These are phyloP conservation scores for Coelopa frigida DNA, from an alignment of 1,140 invertebrate genomes.

Conservation along the genomic window DNA sequence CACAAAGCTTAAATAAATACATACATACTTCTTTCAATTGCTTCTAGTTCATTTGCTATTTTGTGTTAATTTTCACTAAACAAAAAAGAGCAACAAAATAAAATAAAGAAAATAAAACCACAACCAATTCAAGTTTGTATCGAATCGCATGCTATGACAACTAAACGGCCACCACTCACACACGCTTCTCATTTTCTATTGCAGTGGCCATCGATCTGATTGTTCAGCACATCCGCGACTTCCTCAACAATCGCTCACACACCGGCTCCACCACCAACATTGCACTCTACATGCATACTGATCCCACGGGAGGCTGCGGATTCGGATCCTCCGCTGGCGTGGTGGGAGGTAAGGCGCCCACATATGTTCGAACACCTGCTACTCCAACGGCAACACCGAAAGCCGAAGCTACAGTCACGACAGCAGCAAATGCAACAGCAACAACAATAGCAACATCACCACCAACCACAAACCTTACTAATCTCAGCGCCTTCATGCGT, in stretches of 20 bases:
- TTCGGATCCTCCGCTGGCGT: conserved; percentile 7
- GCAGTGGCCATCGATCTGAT: conserved; percentile 90
- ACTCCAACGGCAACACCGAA: too few species aligned
- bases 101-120: neutral
- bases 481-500: too few species aligned
- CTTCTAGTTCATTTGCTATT: conserved; percentile 4
- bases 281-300: conserved; percentile 31
- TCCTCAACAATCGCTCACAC: conserved; percentile 52
- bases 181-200: conserved; percentile 26
- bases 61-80: neutral
- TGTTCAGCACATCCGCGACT: conserved; percentile 87
- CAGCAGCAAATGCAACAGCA: too few species aligned
- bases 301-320: conserved; percentile 12
- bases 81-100: neutral
- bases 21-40: too few species aligned
- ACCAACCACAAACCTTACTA: too few species aligned
- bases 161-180: neutral
- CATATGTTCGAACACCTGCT: too few species aligned
- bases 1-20: too few species aligned
- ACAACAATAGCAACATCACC: too few species aligned
- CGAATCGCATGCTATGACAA: neutral
- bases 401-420: too few species aligned
- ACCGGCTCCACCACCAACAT: conserved; percentile 33
- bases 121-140: neutral
- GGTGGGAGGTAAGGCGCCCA: conserved; percentile 25